A percentile compares a stretch with the other conserved stretches of the same genome.
Conservation (phyloP, 2,797 vertebrate genomes). For the Halcyon chelicuti region DNA sequence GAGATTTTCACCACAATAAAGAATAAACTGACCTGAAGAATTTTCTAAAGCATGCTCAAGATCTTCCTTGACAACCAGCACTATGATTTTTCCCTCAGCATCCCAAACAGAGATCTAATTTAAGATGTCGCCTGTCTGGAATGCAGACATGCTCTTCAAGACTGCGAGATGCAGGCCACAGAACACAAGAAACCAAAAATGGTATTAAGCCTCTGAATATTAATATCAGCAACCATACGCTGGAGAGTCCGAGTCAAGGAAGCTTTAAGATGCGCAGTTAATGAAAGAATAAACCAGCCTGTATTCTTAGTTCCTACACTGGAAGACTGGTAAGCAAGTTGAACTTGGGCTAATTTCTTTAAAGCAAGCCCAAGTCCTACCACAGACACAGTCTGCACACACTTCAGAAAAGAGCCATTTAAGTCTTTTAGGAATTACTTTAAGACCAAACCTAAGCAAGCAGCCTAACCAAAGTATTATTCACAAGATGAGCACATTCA, state of each 20-base stretch:
- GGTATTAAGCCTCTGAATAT: not conserved
- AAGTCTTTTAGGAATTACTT: not conserved
- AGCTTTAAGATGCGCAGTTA: not conserved
- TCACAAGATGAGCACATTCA: not conserved
- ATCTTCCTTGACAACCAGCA: conserved; percentile 1
- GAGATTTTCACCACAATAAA: conserved; percentile 41
- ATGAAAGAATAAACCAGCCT: not conserved
- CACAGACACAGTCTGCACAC: not conserved
- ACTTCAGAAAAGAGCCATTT: not conserved
- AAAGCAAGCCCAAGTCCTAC: not conserved
- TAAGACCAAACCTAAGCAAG: not conserved
- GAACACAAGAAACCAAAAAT: conserved; percentile 22
- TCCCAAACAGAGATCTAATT: conserved; percentile 54
- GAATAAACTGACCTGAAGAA: not conserved
- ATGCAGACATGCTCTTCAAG: conserved; percentile 14
- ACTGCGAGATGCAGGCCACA: not conserved
- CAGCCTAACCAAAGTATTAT: not conserved
- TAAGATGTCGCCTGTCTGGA: conserved; percentile 56
- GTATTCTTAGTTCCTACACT: not conserved
- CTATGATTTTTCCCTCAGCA: not conserved
- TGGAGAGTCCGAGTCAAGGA: not conserved
- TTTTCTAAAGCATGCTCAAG: not conserved
- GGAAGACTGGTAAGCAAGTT: not conserved
- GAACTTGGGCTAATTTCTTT: not conserved
- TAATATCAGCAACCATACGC: not conserved